Conservation (phyloP, 2,113 vertebrate genomes). For the Thalassarche chlororhynchos region DNA sequence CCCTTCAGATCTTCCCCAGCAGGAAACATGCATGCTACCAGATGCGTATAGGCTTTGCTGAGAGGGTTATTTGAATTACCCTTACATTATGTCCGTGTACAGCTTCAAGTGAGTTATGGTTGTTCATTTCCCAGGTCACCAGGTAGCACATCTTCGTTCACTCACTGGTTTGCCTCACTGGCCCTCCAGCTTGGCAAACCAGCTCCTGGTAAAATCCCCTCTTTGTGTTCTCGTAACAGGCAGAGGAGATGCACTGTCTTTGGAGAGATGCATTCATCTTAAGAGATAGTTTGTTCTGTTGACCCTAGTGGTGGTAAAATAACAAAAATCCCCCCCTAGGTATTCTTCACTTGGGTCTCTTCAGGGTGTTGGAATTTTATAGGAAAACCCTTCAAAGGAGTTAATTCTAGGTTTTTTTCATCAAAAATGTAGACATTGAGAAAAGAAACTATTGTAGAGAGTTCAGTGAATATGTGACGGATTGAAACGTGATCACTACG, state of each 20-base stretch:
- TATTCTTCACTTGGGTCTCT: background rate
- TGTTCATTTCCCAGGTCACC: background rate
- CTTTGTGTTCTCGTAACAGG: background rate
- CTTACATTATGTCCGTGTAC: accelerated
- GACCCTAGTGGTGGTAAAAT: background rate
- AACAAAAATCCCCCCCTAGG: background rate
- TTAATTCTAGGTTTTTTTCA: background rate
- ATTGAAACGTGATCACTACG: accelerated
- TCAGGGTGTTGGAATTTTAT: background rate
- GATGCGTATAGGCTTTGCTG: background rate
- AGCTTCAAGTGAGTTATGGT: background rate
- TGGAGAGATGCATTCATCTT: background rate
- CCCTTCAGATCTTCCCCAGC: background rate
- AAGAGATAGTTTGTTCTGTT: background rate
- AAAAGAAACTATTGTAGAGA: background rate
- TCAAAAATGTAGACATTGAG: background rate
- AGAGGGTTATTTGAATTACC: background rate
- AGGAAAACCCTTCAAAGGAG: background rate
- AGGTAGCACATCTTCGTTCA: background rate
- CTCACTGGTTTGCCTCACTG: background rate
- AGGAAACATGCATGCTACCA: background rate
- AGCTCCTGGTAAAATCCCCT: background rate
- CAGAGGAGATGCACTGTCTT: background rate
- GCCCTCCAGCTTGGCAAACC: background rate
- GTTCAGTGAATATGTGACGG: background rate